phyloP scores from a whole-genome alignment of 1,140 invertebrate species.

The Eriocheir sinensis region DNA sequence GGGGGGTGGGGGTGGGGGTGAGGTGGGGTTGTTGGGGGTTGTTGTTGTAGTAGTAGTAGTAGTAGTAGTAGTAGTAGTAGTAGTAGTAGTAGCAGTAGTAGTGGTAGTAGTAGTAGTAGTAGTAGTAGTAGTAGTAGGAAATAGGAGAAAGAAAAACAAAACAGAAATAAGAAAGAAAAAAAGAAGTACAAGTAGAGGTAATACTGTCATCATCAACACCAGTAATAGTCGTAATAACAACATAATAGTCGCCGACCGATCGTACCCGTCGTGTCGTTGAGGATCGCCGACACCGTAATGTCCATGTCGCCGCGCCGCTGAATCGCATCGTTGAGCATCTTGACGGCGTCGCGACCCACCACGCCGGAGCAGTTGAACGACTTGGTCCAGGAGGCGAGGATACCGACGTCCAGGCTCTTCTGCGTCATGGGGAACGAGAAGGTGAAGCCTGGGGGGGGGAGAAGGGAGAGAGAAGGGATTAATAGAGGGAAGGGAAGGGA shows the following conservation, averaged over 20 bases:
- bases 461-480: not conserved
- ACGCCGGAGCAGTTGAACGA: constrained; percentile 89
- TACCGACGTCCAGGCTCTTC: constrained; percentile 86
- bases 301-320: constrained; percentile 85
- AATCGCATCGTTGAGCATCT: constrained; percentile 87
- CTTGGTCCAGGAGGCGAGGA: constrained; percentile 91
- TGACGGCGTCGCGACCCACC: constrained; percentile 88
- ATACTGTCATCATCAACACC: not conserved
- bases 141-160: not conserved
- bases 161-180: not conserved
- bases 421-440: constrained; percentile 93
- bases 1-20: not conserved
- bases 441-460: constrained; percentile 86
- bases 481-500: not conserved
- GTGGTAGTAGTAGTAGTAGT: too few species aligned
- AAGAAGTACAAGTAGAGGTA: too few species aligned
- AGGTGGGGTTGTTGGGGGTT: not conserved
- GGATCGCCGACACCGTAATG: constrained; percentile 88
- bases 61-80: too few species aligned
- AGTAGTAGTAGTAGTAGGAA: not conserved
- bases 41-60: too few species aligned
- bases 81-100: too few species aligned
- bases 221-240: too few species aligned
- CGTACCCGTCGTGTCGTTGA: constrained; percentile 91
- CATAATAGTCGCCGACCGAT: not conserved